phyloP scores from a whole-genome alignment of 2,888 invertebrate species.

The Ryuthela nishihirai region DNA sequence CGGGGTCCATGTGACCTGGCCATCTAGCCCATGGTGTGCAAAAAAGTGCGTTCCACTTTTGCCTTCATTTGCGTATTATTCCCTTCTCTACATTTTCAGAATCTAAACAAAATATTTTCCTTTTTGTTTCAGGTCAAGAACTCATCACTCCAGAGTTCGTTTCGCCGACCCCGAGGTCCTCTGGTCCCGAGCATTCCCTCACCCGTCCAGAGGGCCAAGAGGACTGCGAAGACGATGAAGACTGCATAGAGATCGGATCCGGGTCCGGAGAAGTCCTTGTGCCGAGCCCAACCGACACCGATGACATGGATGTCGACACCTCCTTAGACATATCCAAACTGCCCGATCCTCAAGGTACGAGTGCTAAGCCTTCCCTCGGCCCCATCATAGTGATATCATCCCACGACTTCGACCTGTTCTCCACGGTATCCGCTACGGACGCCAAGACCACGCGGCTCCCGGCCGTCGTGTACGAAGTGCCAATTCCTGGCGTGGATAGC shows the following conservation, averaged over 20 bases:
- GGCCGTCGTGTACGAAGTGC: conserved; percentile 30
- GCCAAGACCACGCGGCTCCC: conserved; percentile 26
- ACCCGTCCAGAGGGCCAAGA: conserved; percentile 1
- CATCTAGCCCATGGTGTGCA: no score
- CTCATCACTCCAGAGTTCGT: conserved; percentile 35
- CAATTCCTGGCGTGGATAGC: conserved; percentile 18
- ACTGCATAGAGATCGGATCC: conserved; percentile 30
- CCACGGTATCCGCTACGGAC: neutral
- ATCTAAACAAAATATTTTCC: neutral
- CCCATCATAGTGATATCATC: conserved; percentile 8
- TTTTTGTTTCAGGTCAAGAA: conserved; percentile 13
- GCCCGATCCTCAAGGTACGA: conserved; percentile 1
- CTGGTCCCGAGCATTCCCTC: neutral
- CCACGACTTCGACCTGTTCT: conserved; percentile 1
- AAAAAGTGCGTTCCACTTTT: no score
- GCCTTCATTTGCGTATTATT: no score
- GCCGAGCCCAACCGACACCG: conserved; percentile 11
- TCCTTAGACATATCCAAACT: neutral
- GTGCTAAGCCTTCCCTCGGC: conserved; percentile 7
- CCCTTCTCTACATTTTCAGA: no score
- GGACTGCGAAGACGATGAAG: conserved; percentile 24
- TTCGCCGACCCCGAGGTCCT: conserved; percentile 20
- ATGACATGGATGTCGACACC: neutral
- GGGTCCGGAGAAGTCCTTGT: conserved; percentile 24
- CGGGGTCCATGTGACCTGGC: no score